These are phyloP conservation scores for Lumbricus terrestris DNA, from an alignment of 2,888 invertebrate genomes.

Conservation along the genomic window DNA sequence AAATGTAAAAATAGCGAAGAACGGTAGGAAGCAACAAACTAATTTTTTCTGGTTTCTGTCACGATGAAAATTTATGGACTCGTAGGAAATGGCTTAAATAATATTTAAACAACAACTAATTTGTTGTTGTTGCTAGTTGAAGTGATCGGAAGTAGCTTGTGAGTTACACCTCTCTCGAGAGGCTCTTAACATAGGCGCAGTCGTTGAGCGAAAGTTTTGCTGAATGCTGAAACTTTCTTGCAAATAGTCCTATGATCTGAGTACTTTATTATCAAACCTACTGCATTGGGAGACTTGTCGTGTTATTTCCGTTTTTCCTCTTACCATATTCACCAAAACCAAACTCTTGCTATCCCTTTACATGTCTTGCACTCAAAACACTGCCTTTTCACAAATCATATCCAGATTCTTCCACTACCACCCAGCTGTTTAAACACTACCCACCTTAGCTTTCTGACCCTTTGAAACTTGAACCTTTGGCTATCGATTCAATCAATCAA, in stretches of 20 bases:
- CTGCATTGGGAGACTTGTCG: neutral
- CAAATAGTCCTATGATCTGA: neutral
- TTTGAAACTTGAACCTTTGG: too few relatives aligned
- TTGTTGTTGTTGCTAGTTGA: neutral
- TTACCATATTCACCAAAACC: neutral
- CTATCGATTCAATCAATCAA: too few relatives aligned
- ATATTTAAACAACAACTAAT: neutral
- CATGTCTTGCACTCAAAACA: too few relatives aligned
- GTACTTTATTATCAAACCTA: neutral
- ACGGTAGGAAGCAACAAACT: neutral
- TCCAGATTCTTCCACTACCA: too few relatives aligned
- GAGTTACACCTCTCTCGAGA: neutral
- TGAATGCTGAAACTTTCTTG: neutral
- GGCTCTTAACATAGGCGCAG: neutral
- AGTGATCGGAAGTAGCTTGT: neutral
- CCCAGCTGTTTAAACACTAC: too few relatives aligned
- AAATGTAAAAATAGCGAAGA: too few relatives aligned
- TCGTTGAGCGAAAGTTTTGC: neutral
- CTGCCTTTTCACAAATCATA: too few relatives aligned
- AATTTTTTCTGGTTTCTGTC: neutral
- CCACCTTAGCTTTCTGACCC: too few relatives aligned
- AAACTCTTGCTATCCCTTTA: too few relatives aligned
- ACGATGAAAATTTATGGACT: neutral
- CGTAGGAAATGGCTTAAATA: neutral
- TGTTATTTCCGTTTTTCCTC: neutral